Evolutionary conservation across 2,113 vertebrate genomes (phyloP).

Genomic region (Lepisosteus oculatus): DNA sequence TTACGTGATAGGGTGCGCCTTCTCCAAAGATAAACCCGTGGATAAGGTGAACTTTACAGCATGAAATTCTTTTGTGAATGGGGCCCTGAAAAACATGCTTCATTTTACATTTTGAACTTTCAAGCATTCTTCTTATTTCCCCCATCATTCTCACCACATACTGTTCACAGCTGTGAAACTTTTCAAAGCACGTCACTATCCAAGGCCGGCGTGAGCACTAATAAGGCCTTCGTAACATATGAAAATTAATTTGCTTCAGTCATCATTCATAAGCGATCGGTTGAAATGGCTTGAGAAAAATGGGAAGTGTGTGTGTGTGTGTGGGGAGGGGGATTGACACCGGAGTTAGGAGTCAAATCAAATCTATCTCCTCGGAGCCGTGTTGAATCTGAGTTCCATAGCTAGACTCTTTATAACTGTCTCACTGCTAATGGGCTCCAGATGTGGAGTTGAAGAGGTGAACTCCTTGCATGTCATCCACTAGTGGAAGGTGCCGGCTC

Average conservation of each 20-base stretch:
- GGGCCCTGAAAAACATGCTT: neutral
- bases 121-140: slow-evolving; percentile 53
- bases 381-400: neutral
- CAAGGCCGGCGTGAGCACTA: slow-evolving; percentile 50
- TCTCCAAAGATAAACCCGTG: too few relatives aligned
- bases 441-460: slow-evolving; percentile 64
- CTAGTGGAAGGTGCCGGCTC: slow-evolving; percentile 53
- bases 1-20: too few relatives aligned
- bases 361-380: neutral
- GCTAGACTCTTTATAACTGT: slow-evolving; percentile 61
- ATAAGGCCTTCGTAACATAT: slow-evolving; percentile 59
- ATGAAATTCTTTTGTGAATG: too few relatives aligned
- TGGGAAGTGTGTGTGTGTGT: neutral
- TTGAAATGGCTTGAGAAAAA: slow-evolving; percentile 29
- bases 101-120: slow-evolving; percentile 13
- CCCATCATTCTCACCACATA: slow-evolving; percentile 50
- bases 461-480: slow-evolving; percentile 61
- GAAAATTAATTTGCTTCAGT: slow-evolving; percentile 33
- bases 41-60: too few relatives aligned
- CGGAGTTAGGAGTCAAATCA: neutral
- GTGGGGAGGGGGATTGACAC: neutral
- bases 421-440: slow-evolving; percentile 72
- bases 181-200: slow-evolving; percentile 46
- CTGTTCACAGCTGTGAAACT: slow-evolving; percentile 62
- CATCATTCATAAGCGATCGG: slow-evolving; percentile 24